Conservation (phyloP, 2,797 vertebrate species). For the Gambusia yucatana region DNA sequence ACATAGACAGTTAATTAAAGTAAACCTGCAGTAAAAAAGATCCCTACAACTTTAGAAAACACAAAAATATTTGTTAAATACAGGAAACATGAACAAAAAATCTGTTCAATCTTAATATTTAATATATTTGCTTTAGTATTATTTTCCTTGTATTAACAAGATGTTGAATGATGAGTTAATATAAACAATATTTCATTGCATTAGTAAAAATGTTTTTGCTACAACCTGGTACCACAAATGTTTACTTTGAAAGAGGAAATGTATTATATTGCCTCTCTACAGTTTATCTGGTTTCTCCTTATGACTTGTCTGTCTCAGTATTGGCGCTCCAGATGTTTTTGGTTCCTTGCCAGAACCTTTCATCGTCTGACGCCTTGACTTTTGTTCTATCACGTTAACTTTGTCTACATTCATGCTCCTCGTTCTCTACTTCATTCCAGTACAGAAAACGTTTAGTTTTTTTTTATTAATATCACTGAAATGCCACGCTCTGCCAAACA, state of each 20-base stretch:
- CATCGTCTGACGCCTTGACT: neutral
- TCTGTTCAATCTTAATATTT: neutral
- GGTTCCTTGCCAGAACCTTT: neutral
- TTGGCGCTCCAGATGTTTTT: neutral
- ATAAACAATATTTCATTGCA: neutral
- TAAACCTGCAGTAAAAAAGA: neutral
- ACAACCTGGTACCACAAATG: neutral
- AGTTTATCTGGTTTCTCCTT: neutral
- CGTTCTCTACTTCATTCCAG: neutral
- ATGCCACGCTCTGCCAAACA: neutral
- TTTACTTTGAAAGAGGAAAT: too few species aligned
- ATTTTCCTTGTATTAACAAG: neutral
- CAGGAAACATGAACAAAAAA: neutral
- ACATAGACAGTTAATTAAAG: constrained; percentile 1
- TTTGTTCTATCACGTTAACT: neutral
- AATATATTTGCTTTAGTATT: neutral
- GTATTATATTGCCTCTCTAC: too few species aligned
- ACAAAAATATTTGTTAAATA: neutral
- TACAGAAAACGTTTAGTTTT: neutral
- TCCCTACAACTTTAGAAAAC: neutral
- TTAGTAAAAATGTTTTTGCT: neutral
- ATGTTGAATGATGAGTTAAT: neutral
- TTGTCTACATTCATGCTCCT: neutral
- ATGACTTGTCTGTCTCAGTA: neutral
- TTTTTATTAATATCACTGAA: neutral